Conservation (phyloP, 2,797 vertebrate species). For the Clamator glandarius region DNA sequence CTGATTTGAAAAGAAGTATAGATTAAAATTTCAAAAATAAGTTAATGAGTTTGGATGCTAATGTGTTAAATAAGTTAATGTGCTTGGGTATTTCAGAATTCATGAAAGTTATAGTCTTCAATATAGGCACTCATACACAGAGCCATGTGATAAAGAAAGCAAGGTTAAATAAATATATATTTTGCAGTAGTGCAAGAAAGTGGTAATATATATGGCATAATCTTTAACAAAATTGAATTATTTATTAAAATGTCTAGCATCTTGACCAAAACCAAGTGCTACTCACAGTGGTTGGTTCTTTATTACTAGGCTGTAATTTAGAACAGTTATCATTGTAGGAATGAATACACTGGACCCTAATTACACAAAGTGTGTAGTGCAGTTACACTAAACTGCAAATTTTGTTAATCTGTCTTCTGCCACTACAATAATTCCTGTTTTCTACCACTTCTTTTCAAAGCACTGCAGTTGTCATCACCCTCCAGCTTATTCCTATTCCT, state of each 20-base stretch:
- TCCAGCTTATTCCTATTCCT: background rate
- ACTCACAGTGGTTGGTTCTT: background rate
- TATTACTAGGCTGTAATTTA: background rate
- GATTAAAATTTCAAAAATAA: background rate
- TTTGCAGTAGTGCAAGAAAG: background rate
- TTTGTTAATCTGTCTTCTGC: background rate
- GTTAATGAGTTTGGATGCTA: background rate
- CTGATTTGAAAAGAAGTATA: background rate
- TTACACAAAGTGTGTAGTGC: background rate
- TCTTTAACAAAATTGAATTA: background rate
- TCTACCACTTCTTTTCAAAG: background rate
- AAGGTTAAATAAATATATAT: background rate
- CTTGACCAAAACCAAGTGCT: background rate
- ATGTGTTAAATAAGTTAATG: background rate
- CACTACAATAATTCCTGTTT: background rate
- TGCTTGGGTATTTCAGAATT: background rate
- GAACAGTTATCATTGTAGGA: background rate
- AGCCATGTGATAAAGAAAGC: background rate
- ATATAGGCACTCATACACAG: background rate
- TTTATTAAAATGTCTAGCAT: background rate
- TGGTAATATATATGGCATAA: background rate
- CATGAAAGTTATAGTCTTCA: fast-evolving
- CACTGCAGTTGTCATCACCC: background rate
- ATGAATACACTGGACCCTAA: background rate
- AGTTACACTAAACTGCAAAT: background rate